Conservation (phyloP, 2,113 vertebrate species). For the Menura novaehollandiae region DNA sequence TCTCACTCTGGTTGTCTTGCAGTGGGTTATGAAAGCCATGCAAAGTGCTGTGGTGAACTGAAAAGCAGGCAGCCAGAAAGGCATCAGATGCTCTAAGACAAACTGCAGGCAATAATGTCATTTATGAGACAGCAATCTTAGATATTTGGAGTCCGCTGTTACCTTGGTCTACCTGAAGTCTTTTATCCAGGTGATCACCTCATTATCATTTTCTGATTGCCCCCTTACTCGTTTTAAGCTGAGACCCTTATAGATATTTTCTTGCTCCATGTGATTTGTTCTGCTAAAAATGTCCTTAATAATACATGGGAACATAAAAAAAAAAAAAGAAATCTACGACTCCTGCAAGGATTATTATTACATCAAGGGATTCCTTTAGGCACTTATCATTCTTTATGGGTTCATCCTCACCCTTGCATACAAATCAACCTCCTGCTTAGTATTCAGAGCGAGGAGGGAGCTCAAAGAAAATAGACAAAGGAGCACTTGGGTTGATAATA, state of each 20-base stretch:
- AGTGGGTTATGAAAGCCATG: neutral
- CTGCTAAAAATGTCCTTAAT: slow-evolving; percentile 39
- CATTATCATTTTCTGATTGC: neutral
- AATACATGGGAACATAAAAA: slow-evolving; percentile 26
- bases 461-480: slow-evolving; percentile 29
- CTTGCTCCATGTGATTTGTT: slow-evolving; percentile 19
- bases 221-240: neutral
- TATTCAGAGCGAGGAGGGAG: slow-evolving; percentile 3
- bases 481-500: slow-evolving; percentile 14
- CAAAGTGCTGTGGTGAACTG: neutral
- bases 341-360: slow-evolving; percentile 59
- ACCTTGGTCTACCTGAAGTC: neutral
- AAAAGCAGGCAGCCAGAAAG: neutral
- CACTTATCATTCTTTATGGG: slow-evolving; percentile 33
- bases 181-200: neutral
- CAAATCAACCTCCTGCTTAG: slow-evolving; percentile 36
- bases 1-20: neutral
- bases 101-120: neutral
- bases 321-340: neutral
- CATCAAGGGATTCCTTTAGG: slow-evolving; percentile 57
- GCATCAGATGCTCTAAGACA: neutral
- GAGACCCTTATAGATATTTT: neutral
- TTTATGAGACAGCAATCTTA: neutral
- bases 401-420: slow-evolving; percentile 35
- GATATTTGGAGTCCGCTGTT: neutral